A percentile compares a stretch with the other conserved stretches of the same genome.
phyloP scores from a whole-genome alignment of 2,797 vertebrate genomes.

The Clarias fuscus region DNA sequence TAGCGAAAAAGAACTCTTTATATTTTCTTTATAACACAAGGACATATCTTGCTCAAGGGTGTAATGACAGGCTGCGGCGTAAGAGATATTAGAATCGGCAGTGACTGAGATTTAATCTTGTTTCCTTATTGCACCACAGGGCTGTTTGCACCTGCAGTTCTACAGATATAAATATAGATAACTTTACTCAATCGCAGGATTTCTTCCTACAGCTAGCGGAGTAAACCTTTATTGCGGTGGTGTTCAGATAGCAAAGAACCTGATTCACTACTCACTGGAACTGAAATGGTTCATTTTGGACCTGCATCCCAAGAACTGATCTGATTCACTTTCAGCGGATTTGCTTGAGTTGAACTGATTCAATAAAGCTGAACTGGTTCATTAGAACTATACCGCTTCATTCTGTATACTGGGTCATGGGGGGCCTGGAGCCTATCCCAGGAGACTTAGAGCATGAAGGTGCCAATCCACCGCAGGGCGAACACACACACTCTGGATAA shows the following conservation, averaged over 20 bases:
- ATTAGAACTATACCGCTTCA: neutral
- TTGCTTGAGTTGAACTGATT: neutral
- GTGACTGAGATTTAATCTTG: conserved; percentile 45
- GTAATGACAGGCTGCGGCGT: conserved; percentile 29
- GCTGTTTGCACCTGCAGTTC: conserved; percentile 28
- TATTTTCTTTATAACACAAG: conserved; percentile 38
- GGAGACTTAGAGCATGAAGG: too few relatives aligned
- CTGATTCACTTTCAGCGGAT: neutral
- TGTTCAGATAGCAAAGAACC: neutral
- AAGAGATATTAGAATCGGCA: conserved; percentile 38
- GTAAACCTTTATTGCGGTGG: neutral
- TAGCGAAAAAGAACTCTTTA: conserved; percentile 20
- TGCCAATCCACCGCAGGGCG: too few relatives aligned
- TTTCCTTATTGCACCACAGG: conserved; percentile 29
- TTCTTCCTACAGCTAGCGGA: neutral
- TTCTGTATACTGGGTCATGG: too few relatives aligned
- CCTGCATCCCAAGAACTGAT: neutral
- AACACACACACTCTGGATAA: too few relatives aligned
- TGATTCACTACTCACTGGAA: neutral
- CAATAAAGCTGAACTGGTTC: neutral
- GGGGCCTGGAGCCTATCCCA: too few relatives aligned
- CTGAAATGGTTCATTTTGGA: neutral
- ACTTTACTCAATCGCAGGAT: neutral
- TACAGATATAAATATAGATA: conserved; percentile 26
- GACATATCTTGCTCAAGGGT: conserved; percentile 38